Evolutionary conservation across 37 sponge, comb jelly and placozoan genomes (phyloP), one percentile per base, ranked within the genome.

Genomic region (Ephydatia muelleri): DNA sequence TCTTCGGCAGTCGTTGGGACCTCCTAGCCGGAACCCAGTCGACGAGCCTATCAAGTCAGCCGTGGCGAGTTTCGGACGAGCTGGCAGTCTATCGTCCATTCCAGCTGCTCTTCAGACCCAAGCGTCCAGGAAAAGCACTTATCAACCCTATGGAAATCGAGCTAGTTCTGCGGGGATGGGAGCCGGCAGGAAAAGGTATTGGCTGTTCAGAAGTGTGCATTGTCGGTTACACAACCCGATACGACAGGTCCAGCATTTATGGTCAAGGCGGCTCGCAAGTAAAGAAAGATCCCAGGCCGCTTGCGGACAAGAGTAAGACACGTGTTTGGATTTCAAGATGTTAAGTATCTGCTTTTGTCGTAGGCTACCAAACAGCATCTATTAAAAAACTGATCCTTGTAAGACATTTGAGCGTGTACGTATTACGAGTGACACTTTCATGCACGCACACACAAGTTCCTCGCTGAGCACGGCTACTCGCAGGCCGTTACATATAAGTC

Each of bases 281-380:
- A 37, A 93, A 85, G 89, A 93, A 93, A 30, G 93, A 93, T 73
- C 93, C 93, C 25, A 68, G 93, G 26, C 86, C 83, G 3, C 86
- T 93, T 37, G 82, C 69, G 49, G 93, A 93, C 26, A 93, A 88
- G 68, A 36, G 93, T 92, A 85, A 65, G 73, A 0, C 25, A 40
- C 67, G 21, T 27, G 22, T 36, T 30, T 9, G 2, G 73, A 40
- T 73, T 48, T 1, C 66, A 16, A 22, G 4, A 0, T 38, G 3
- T 12, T 72, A 31, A 65, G 35, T 29, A 6, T 25, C n/a, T 70
- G 43, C n/a, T 82, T 6, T 35, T 36, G 21, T 25, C 19, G 71
- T 26, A 93, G 93, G 80, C 34, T 88, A 65, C 33, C 89, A 88
- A 76, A 49, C 38, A 27, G 49, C 34, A 4, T 57, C 72, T 49